Evolutionary conservation across 1,140 invertebrate species (phyloP), one percentile per base, ranked within the genome.

Genomic region (Dryas iulia): DNA sequence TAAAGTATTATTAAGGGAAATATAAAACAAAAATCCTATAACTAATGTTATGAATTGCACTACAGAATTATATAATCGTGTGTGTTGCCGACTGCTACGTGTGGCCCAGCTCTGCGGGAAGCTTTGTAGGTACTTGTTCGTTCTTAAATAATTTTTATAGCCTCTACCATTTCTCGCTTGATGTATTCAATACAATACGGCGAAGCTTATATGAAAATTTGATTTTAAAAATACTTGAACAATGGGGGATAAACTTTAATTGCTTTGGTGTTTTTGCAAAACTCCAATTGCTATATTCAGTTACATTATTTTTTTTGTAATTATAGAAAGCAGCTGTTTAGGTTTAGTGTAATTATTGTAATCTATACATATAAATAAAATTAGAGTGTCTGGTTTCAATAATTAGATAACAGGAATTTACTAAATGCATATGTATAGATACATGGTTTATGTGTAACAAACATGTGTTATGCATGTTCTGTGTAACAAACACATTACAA

Each of bases 101-200:
- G 79, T 81, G 78, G 78, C 73, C 79, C 62, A 39, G 7, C 77
- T 57, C 78, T 31, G 75, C 75, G 74, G 78, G 79, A 61, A 33
- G 60, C 72, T 58, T 21, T 52, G 58, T n/a, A n/a, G n/a, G n/a
- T 35, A 64, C 35, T 26, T 18, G 14, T 21, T 8, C 2, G 59
- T 62, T 63, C 63, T 69, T 69, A 63, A 69, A 59, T 33, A 59
- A 52, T 59, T 69, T 67, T 63, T 59, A 59, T 63, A 24, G 28
- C 68, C 39, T 30, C 33, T 30, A 30, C 60, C 39, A 69, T 69
- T 59, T 63, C 60, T 56, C 7, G 14, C 53, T 58, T 59, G 33
- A 69, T 33, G 60, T 53, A 64, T 63, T 33, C 7, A 28, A 58
- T 63, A 47, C 67, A 63, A 64, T 63, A 47, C 8, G 14, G 39